phyloP scores from a whole-genome alignment of 1,140 invertebrate genomes.

The Melitaea cinxia region DNA sequence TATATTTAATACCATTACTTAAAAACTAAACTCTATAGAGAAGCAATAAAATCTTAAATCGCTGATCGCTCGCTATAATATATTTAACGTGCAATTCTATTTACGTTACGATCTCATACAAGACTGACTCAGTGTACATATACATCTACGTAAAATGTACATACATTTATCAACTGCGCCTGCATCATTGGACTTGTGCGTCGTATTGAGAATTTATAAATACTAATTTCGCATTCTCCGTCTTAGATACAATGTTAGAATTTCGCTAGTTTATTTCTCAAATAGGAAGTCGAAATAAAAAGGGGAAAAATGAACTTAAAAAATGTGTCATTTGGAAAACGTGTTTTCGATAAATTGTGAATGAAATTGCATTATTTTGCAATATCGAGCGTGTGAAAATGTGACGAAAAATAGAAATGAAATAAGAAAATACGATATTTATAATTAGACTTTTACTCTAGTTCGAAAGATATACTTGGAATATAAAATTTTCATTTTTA shows the following conservation, averaged over 20 bases:
- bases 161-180: not conserved
- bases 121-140: conserved; percentile 1
- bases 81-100: conserved; percentile 11
- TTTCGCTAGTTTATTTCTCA: not conserved
- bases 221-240: conserved; percentile 1
- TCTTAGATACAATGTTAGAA: not conserved
- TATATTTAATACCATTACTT: not conserved
- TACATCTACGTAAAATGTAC: not conserved
- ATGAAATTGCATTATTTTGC: too few relatives aligned
- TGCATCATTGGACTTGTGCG: not conserved
- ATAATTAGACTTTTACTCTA: too few relatives aligned
- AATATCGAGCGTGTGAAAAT: too few relatives aligned
- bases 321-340: not conserved
- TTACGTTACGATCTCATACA: conserved; percentile 9
- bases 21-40: not conserved
- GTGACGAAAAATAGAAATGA: too few relatives aligned
- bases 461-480: too few relatives aligned
- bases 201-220: conserved; percentile 3
- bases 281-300: not conserved
- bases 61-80: not conserved
- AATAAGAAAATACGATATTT: too few relatives aligned
- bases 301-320: not conserved
- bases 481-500: too few relatives aligned
- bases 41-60: not conserved
- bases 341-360: too few relatives aligned